Percentiles rank a stretch among this genome's conserved stretches.
Evolutionary conservation across 2,113 vertebrate species (phyloP).

Genomic region (Oreotrochilus melanogaster): DNA sequence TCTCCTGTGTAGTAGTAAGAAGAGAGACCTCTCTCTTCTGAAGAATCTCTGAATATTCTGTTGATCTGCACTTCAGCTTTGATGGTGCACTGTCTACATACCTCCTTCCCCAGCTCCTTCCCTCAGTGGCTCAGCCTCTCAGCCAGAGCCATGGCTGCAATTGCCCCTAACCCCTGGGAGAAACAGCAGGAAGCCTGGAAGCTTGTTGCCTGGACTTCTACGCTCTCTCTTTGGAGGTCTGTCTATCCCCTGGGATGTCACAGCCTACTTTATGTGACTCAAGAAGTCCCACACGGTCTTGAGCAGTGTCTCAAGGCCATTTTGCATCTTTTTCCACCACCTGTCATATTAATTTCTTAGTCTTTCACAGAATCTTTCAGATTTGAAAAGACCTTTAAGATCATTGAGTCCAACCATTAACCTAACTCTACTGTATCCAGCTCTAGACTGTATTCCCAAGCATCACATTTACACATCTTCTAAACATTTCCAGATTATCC

Average conservation of each 20-base stretch:
- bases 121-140: not conserved
- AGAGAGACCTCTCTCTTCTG: not conserved
- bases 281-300: not conserved
- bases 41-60: not conserved
- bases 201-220: not conserved
- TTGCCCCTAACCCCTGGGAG: not conserved
- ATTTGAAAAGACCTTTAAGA: too few relatives aligned
- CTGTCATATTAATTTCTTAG: not conserved
- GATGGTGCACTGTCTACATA: not conserved
- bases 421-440: too few relatives aligned
- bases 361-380: too few relatives aligned
- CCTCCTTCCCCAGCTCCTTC: not conserved
- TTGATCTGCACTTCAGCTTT: not conserved
- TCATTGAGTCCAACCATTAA: too few relatives aligned
- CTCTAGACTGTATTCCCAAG: too few relatives aligned
- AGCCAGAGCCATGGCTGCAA: not conserved
- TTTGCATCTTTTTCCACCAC: not conserved
- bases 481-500: too few relatives aligned
- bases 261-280: not conserved
- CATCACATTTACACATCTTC: too few relatives aligned
- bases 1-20: not conserved
- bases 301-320: not conserved
- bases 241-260: not conserved
- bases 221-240: not conserved
- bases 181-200: not conserved